A percentile compares a stretch with the other conserved stretches of the same genome.
phyloP scores from a whole-genome alignment of 2,888 invertebrate species.

The Arctia plantaginis region DNA sequence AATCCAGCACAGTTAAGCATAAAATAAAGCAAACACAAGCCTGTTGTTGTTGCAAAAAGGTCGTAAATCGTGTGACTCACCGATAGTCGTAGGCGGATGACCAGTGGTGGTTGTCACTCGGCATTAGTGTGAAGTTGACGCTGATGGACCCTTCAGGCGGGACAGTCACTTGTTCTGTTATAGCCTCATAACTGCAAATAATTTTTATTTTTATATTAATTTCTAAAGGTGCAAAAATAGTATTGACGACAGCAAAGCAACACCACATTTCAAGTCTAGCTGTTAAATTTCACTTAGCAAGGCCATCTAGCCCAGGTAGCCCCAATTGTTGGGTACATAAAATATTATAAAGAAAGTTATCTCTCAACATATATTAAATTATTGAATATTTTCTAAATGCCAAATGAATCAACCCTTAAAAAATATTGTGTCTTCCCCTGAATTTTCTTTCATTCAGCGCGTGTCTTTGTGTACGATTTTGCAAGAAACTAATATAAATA shows the following conservation, averaged over 20 bases:
- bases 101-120: constrained; percentile 94
- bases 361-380: no score
- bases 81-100: constrained; percentile 93
- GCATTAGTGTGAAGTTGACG: constrained; percentile 92
- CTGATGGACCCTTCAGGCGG: constrained; percentile 86
- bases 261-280: no score
- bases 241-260: background rate
- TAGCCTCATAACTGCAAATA: constrained; percentile 86
- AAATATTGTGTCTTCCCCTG: no score
- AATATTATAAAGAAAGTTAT: no score
- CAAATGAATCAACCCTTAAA: no score
- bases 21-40: constrained; percentile 16
- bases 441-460: no score
- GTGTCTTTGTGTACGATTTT: no score
- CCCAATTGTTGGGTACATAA: no score
- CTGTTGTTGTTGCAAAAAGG: constrained; percentile 20
- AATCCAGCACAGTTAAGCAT: constrained; percentile 2
- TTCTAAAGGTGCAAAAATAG: background rate
- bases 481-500: no score
- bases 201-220: background rate
- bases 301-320: no score
- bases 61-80: constrained; percentile 64
- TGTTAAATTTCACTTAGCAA: background rate
- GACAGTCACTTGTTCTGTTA: constrained; percentile 88
- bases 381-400: no score